Conservation (phyloP, 2,888 invertebrate species). For the Nephrotoma flavescens region DNA sequence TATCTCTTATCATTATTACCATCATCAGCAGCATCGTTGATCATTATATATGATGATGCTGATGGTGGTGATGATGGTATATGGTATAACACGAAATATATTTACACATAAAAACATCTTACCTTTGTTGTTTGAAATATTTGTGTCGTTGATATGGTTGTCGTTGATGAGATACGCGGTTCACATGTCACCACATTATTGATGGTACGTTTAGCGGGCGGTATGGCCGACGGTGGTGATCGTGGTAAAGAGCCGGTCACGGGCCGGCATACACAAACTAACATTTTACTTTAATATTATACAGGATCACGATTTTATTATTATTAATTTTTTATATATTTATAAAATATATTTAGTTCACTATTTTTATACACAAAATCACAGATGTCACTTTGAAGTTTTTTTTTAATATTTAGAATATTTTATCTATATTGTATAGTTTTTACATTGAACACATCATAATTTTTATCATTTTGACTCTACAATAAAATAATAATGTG, state of each 20-base stretch:
- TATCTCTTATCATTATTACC: neutral
- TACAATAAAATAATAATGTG: neutral
- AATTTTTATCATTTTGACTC: neutral
- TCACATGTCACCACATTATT: constrained; percentile 28
- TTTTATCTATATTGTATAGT: neutral
- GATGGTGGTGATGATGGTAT: neutral
- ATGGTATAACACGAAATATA: neutral
- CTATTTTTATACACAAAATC: neutral
- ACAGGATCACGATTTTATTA: neutral
- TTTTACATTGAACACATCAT: neutral
- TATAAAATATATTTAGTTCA: neutral
- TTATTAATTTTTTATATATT: neutral
- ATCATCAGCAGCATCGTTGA: neutral
- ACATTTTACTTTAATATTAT: constrained; percentile 17
- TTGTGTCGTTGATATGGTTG: neutral
- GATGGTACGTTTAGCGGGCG: constrained; percentile 17
- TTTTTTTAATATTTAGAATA: neutral
- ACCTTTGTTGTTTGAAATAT: constrained; percentile 16
- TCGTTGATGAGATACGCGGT: constrained; percentile 22
- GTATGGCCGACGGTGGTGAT: constrained; percentile 26
- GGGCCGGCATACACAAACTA: constrained; percentile 33
- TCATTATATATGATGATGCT: neutral
- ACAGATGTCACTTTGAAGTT: constrained; percentile 6
- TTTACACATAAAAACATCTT: neutral
- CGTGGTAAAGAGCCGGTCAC: constrained; percentile 32